These are phyloP conservation scores for Neodiprion pinetum DNA, from an alignment of 1,140 invertebrate species.

Conservation along the genomic window DNA sequence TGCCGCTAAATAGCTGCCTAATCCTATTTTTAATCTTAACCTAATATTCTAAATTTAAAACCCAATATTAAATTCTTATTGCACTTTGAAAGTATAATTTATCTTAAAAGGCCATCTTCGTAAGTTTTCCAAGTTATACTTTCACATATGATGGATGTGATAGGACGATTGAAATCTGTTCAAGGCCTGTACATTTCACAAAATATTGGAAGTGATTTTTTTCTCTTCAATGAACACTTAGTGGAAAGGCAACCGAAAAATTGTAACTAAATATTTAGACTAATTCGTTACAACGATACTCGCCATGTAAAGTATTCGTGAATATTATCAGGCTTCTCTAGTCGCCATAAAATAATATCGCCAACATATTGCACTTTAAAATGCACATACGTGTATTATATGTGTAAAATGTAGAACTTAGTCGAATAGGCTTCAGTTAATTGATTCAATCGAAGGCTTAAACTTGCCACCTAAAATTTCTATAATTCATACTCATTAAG, in stretches of 20 bases:
- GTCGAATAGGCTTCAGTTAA: not conserved
- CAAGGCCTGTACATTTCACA: too few species aligned
- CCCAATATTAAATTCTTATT: slow-evolving; percentile 39
- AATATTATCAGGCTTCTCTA: not conserved
- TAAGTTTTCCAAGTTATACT: not conserved
- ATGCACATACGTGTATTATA: not conserved
- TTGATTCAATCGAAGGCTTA: not conserved
- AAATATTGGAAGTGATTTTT: too few species aligned
- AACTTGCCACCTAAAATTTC: not conserved
- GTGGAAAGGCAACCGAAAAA: not conserved
- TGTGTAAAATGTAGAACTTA: not conserved
- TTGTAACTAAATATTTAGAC: slow-evolving; percentile 3
- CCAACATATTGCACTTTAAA: not conserved
- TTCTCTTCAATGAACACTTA: not conserved
- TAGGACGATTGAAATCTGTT: too few species aligned
- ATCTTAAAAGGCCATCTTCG: not conserved
- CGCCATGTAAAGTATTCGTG: not conserved
- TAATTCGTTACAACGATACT: not conserved
- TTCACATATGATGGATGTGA: too few species aligned
- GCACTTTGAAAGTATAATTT: slow-evolving; percentile 38
- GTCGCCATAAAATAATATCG: not conserved
- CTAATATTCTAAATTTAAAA: not conserved
- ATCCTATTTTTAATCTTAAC: not conserved
- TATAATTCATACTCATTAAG: slow-evolving; percentile 4
- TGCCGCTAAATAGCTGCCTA: not conserved